These are phyloP conservation scores for Leptogaster cylindrica DNA, from an alignment of 2,888 invertebrate genomes.

Conservation along the genomic window DNA sequence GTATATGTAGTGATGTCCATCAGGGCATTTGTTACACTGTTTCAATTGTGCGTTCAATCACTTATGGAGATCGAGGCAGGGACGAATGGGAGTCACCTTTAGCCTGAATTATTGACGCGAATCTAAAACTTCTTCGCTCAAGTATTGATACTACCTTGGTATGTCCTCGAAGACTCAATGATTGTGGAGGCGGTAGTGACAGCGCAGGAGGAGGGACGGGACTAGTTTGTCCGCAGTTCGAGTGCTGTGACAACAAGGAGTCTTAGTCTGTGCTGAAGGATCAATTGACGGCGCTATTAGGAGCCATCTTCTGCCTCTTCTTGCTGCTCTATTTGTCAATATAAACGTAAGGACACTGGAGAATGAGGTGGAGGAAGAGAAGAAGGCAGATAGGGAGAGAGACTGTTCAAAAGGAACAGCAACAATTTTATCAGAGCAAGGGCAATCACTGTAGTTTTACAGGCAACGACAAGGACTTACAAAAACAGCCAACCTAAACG, in stretches of 20 bases:
- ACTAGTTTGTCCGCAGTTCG: too few species aligned
- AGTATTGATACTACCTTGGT: not conserved
- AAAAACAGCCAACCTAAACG: too few species aligned
- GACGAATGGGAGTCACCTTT: not conserved
- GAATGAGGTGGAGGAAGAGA: too few species aligned
- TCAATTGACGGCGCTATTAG: constrained; percentile 12
- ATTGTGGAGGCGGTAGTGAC: too few species aligned
- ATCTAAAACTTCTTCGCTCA: not conserved
- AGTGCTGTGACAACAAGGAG: not conserved
- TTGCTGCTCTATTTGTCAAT: constrained; percentile 14
- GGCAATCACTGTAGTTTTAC: constrained; percentile 14
- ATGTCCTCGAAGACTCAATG: not conserved
- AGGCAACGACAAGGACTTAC: too few species aligned
- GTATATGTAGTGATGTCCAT: not conserved
- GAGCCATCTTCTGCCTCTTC: not conserved
- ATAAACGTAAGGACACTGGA: constrained; percentile 1
- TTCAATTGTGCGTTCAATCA: not conserved
- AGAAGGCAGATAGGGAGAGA: too few species aligned
- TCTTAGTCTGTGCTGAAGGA: not conserved
- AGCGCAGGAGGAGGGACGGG: too few species aligned
- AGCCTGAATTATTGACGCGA: not conserved
- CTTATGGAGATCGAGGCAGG: not conserved
- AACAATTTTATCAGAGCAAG: not conserved
- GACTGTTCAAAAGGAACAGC: too few species aligned
- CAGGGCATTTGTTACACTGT: constrained; percentile 1